Percentiles rank a stretch among this genome's conserved stretches.
Evolutionary conservation across 2,113 vertebrate genomes (phyloP).

Genomic region (Hucho hucho): DNA sequence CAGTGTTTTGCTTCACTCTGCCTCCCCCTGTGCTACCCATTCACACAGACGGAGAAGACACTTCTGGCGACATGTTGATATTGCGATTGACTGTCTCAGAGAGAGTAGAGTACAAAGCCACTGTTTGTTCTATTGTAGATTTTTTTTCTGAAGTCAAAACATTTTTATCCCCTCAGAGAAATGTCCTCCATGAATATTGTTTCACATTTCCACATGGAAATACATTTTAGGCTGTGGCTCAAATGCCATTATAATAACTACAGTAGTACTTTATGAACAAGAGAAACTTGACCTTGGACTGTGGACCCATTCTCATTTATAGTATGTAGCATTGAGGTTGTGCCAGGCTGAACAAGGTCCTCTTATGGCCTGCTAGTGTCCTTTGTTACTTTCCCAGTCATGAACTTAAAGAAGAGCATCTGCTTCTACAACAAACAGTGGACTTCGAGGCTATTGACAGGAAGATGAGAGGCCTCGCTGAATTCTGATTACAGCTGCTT

Average conservation of each 20-base stretch:
- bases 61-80: neutral
- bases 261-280: too few species aligned
- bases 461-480: conserved; percentile 49
- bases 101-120: neutral
- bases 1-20: neutral
- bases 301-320: too few species aligned
- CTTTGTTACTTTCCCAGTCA: conserved; percentile 27
- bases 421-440: conserved; percentile 65
- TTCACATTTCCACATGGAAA: too few species aligned
- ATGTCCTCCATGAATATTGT: too few species aligned
- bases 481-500: conserved; percentile 76
- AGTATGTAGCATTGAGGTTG: too few species aligned
- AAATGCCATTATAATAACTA: too few species aligned
- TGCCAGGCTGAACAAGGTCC: too few species aligned
- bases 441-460: conserved; percentile 59
- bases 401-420: conserved; percentile 32
- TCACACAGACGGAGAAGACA: neutral
- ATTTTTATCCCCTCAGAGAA: neutral
- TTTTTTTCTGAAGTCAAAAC: neutral
- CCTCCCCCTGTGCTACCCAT: conserved; percentile 4
- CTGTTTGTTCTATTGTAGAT: conserved; percentile 6
- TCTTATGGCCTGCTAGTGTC: too few species aligned
- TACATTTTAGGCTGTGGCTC: too few species aligned
- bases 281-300: too few species aligned
- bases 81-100: conserved; percentile 16